Percentiles rank a stretch among this genome's conserved stretches.
These are phyloP conservation scores for Podocnemis expansa DNA, from an alignment of 2,113 vertebrate genomes.

Conservation along the genomic window DNA sequence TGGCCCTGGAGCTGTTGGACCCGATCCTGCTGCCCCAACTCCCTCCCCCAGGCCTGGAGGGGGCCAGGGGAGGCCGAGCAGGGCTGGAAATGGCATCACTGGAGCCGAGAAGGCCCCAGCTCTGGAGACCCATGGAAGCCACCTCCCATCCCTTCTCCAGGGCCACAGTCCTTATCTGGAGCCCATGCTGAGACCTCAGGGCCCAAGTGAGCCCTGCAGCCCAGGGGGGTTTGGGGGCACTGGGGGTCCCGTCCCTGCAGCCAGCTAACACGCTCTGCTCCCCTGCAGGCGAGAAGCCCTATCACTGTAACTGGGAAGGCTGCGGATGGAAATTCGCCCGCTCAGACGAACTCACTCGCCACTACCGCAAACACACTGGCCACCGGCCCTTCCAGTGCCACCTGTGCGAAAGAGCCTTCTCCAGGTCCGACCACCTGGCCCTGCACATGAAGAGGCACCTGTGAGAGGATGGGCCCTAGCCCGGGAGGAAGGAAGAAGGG, in stretches of 20 bases:
- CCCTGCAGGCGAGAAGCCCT: slow-evolving; percentile 87
- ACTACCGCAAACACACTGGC: slow-evolving; percentile 93
- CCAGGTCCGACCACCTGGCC: slow-evolving; percentile 91
- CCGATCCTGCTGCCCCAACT: no score
- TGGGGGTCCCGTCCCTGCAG: no score
- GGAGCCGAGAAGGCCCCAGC: no score
- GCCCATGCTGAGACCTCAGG: no score
- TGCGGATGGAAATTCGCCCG: slow-evolving; percentile 93
- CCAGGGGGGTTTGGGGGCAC: no score
- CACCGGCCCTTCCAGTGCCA: slow-evolving; percentile 92
- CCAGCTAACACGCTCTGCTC: background rate
- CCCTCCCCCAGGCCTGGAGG: no score
- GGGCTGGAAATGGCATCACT: background rate
- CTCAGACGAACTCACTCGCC: slow-evolving; percentile 89
- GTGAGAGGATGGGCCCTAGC: slow-evolving; percentile 64
- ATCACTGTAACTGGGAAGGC: slow-evolving; percentile 93
- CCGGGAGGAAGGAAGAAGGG: background rate
- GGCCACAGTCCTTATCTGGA: no score
- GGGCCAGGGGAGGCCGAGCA: no score
- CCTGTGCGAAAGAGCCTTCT: slow-evolving; percentile 91
- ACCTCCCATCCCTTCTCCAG: no score
- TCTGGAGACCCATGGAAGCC: no score
- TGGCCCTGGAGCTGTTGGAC: no score
- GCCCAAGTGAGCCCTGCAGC: no score
- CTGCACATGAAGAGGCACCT: slow-evolving; percentile 96